Evolutionary conservation across 1,140 invertebrate genomes (phyloP).

Genomic region (Zaprionus camerounensis): DNA sequence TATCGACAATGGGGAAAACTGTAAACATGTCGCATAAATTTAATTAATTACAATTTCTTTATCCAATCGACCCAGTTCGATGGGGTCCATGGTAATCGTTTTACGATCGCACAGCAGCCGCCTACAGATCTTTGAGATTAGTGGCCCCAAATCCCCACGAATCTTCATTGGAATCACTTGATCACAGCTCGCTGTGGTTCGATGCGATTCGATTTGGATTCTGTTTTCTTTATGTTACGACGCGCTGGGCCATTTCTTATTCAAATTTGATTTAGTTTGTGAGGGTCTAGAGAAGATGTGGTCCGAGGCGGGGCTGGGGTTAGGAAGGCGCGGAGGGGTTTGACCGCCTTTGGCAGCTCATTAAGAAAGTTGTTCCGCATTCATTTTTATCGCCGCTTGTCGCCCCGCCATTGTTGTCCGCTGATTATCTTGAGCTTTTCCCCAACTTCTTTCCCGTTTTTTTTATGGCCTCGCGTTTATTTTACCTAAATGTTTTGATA

Average conservation of each 20-base stretch:
- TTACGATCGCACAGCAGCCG: slow-evolving; percentile 79
- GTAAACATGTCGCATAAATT: slow-evolving; percentile 83
- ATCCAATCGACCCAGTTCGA: slow-evolving; percentile 75
- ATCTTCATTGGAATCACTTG: slow-evolving; percentile 52
- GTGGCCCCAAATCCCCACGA: slow-evolving; percentile 29
- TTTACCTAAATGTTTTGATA: slow-evolving; percentile 82
- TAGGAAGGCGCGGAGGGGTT: neutral
- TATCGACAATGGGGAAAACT: slow-evolving; percentile 72
- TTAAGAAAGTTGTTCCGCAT: slow-evolving; percentile 82
- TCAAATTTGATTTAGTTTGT: slow-evolving; percentile 77
- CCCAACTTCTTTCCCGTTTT: slow-evolving; percentile 49
- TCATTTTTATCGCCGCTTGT: slow-evolving; percentile 78
- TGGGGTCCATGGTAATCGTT: slow-evolving; percentile 56
- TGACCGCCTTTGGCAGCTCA: slow-evolving; percentile 79
- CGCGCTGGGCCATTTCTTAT: slow-evolving; percentile 64
- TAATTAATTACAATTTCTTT: slow-evolving; percentile 83
- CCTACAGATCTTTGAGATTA: slow-evolving; percentile 77
- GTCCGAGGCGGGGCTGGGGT: neutral
- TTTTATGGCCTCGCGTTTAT: slow-evolving; percentile 77
- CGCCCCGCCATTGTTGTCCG: slow-evolving; percentile 50
- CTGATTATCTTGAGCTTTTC: slow-evolving; percentile 75
- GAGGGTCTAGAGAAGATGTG: neutral
- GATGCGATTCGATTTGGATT: slow-evolving; percentile 60
- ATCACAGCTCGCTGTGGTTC: slow-evolving; percentile 51
- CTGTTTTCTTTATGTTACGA: slow-evolving; percentile 35